phyloP scores from a whole-genome alignment of 2,797 vertebrate genomes.

The Aldrovandia affinis region DNA sequence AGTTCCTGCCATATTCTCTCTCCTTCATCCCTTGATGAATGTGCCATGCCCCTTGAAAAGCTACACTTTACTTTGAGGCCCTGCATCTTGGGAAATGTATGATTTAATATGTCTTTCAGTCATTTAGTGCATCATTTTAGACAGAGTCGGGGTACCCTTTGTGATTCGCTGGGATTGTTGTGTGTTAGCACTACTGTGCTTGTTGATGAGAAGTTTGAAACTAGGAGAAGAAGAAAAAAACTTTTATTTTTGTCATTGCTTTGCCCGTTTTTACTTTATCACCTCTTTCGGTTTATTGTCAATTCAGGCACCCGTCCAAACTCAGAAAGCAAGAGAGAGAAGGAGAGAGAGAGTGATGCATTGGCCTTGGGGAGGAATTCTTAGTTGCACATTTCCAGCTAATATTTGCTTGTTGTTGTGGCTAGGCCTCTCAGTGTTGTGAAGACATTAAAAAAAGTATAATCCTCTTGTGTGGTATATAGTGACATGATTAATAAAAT shows the following conservation, averaged over 20 bases:
- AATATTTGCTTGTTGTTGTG: constrained; percentile 16
- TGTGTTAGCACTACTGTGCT: background rate
- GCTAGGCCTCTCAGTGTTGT: background rate
- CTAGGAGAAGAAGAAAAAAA: background rate
- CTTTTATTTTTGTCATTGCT: background rate
- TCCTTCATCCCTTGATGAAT: background rate
- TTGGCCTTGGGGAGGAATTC: constrained; percentile 21
- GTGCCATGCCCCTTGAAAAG: background rate
- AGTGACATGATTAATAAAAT: background rate
- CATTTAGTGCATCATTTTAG: background rate
- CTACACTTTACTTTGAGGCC: too few relatives aligned
- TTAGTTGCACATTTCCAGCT: background rate
- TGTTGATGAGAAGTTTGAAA: background rate
- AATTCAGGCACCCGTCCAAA: background rate
- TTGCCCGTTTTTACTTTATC: background rate
- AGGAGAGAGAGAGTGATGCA: background rate
- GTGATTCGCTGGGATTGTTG: background rate
- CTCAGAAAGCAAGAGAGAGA: background rate
- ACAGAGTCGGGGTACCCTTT: background rate
- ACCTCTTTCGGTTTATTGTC: background rate
- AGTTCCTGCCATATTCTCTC: background rate
- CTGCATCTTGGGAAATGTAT: background rate
- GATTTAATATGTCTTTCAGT: background rate
- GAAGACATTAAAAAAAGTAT: background rate
- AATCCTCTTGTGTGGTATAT: background rate